Percentiles rank a stretch among this genome's conserved stretches.
Conservation (phyloP, 1,140 invertebrate species). For the Apis dorsata region DNA sequence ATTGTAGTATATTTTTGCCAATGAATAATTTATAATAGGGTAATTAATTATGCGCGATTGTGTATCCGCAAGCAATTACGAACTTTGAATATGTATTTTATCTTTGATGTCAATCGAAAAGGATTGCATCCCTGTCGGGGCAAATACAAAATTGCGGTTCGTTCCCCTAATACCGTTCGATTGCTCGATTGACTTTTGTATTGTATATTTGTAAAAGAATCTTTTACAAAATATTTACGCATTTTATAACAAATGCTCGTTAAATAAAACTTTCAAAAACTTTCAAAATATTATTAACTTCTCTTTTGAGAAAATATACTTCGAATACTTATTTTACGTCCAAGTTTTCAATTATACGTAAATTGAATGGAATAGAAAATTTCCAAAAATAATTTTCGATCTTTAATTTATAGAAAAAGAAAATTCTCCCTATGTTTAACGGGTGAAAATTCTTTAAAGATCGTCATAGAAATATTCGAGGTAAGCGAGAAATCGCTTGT, state of each 20-base stretch:
- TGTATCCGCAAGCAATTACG: neutral
- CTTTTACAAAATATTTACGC: neutral
- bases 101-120: constrained; percentile 23
- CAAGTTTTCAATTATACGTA: too few relatives aligned
- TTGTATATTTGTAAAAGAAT: neutral
- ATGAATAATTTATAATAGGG: neutral
- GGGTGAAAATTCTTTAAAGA: neutral
- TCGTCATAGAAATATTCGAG: neutral
- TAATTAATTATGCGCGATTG: neutral
- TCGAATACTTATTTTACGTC: too few relatives aligned
- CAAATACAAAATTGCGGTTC: constrained; percentile 4
- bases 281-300: too few relatives aligned
- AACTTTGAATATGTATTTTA: constrained; percentile 4
- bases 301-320: too few relatives aligned
- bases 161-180: neutral
- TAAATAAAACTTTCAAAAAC: neutral
- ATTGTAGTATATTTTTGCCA: neutral
- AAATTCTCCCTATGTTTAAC: neutral
- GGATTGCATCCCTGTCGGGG: neutral
- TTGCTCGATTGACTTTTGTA: neutral
- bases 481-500: neutral
- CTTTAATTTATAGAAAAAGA: neutral
- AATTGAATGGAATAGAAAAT: too few relatives aligned
- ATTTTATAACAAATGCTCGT: neutral
- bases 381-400: too few relatives aligned